These are phyloP conservation scores for Pocillopora grandis DNA, from an alignment of 92 coral and sea anemone species.

Conservation along the genomic window DNA sequence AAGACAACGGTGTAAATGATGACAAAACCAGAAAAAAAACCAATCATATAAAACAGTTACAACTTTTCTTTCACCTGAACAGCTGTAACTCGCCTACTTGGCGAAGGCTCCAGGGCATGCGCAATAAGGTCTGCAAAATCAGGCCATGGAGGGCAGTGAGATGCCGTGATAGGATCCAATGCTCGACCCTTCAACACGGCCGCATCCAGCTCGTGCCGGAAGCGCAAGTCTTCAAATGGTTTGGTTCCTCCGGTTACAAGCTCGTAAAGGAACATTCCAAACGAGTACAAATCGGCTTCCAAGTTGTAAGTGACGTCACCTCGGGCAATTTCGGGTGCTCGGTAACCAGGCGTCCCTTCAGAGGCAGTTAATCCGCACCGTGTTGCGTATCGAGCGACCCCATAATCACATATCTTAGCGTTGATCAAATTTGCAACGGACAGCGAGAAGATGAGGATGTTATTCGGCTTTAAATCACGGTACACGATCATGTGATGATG, in stretches of 20 bases:
- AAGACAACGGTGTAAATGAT: too few relatives aligned
- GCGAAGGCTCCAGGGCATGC: slow-evolving; percentile 75
- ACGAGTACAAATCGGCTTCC: slow-evolving; percentile 91
- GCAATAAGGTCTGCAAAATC: slow-evolving; percentile 89
- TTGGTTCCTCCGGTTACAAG: slow-evolving; percentile 92
- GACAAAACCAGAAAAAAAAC: too few relatives aligned
- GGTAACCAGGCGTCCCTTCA: slow-evolving; percentile 97
- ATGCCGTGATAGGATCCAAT: slow-evolving; percentile 87
- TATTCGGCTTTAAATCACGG: slow-evolving; percentile 98
- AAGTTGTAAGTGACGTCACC: slow-evolving; percentile 91
- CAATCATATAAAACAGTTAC: too few relatives aligned
- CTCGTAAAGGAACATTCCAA: slow-evolving; percentile 95
- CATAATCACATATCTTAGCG: slow-evolving; percentile 96
- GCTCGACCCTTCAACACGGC: slow-evolving; percentile 92
- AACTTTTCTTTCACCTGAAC: slow-evolving; percentile 68
- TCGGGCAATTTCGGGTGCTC: slow-evolving; percentile 97
- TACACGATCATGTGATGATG: slow-evolving; percentile 90
- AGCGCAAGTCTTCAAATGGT: slow-evolving; percentile 94
- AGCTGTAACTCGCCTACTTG: slow-evolving; percentile 85
- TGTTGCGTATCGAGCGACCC: slow-evolving; percentile 90
- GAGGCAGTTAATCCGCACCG: slow-evolving; percentile 87
- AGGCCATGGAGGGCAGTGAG: slow-evolving; percentile 94
- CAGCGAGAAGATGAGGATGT: slow-evolving; percentile 91
- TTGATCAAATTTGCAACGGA: slow-evolving; percentile 80
- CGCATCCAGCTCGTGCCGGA: slow-evolving; percentile 87